Conservation (phyloP, 2,888 invertebrate species). For the Lasius fuliginosus region DNA sequence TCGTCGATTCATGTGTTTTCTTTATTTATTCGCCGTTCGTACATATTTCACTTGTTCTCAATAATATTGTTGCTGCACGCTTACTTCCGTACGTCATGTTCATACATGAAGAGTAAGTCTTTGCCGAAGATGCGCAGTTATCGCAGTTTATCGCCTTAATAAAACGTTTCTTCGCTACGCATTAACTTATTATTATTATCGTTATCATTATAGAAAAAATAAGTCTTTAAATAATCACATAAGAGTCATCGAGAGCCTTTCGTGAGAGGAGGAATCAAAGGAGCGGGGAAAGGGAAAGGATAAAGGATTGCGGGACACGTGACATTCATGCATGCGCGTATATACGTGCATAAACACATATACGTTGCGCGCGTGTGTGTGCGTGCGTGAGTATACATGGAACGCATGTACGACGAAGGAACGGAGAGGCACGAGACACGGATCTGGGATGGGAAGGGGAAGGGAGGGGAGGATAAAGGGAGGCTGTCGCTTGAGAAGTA, state of each 20-base stretch:
- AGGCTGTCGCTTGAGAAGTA: conserved; percentile 58
- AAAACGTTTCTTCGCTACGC: conserved; percentile 81
- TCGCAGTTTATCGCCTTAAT: conserved; percentile 79
- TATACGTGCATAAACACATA: neutral
- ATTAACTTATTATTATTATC: conserved; percentile 80
- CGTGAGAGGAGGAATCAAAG: conserved; percentile 45
- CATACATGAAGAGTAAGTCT: conserved; percentile 72
- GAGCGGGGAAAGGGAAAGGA: conserved; percentile 17
- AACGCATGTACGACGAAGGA: conserved; percentile 21
- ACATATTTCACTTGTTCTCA: conserved; percentile 80
- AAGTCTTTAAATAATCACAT: conserved; percentile 86
- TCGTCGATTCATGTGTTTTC: conserved; percentile 72
- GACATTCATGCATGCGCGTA: conserved; percentile 69
- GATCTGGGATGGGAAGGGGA: neutral
- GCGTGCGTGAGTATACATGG: conserved; percentile 36
- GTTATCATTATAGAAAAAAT: conserved; percentile 85
- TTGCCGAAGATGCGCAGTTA: conserved; percentile 75
- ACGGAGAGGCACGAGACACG: neutral
- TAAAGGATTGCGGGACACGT: conserved; percentile 24
- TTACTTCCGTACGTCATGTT: conserved; percentile 70
- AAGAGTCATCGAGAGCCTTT: conserved; percentile 83
- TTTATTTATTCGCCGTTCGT: conserved; percentile 82
- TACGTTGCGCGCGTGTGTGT: conserved; percentile 26
- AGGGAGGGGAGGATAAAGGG: conserved; percentile 57
- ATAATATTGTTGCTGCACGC: conserved; percentile 75